A percentile compares a stretch with the other conserved stretches of the same genome.
Evolutionary conservation across 2,888 invertebrate species (phyloP).

Genomic region (Panorpa germanica): DNA sequence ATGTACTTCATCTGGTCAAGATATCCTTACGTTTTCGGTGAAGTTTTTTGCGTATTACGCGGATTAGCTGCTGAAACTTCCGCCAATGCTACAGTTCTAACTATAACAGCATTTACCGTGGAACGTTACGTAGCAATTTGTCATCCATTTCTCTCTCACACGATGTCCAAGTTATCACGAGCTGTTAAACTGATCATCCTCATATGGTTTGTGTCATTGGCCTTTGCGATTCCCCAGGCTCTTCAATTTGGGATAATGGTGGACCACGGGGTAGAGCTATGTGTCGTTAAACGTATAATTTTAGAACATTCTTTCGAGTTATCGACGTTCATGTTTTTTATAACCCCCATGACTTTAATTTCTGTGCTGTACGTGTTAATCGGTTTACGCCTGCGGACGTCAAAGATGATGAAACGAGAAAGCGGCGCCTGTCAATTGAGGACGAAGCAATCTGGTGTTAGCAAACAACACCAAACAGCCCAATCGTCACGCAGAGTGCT

Average conservation of each 20-base stretch:
- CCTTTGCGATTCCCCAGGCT: slow-evolving; percentile 58
- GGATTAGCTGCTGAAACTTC: slow-evolving; percentile 66
- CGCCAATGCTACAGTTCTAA: slow-evolving; percentile 56
- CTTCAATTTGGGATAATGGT: slow-evolving; percentile 58
- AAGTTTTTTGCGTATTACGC: slow-evolving; percentile 56
- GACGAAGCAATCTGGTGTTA: too few species aligned
- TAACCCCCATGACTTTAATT: slow-evolving; percentile 75
- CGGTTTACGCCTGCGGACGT: slow-evolving; percentile 43
- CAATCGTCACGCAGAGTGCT: slow-evolving; percentile 47
- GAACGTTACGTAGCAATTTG: slow-evolving; percentile 49
- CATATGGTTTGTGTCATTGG: slow-evolving; percentile 62
- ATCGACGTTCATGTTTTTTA: slow-evolving; percentile 58
- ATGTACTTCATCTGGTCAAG: slow-evolving; percentile 60
- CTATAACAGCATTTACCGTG: slow-evolving; percentile 69
- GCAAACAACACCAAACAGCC: too few species aligned
- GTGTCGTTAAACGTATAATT: slow-evolving; percentile 21
- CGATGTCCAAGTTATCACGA: slow-evolving; percentile 65
- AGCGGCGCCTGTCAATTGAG: slow-evolving; percentile 16
- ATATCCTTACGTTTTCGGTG: slow-evolving; percentile 61
- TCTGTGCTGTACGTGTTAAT: slow-evolving; percentile 64
- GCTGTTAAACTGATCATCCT: slow-evolving; percentile 55
- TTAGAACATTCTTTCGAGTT: slow-evolving; percentile 32
- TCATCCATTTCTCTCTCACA: slow-evolving; percentile 46
- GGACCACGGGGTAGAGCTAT: slow-evolving; percentile 18
- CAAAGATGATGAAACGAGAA: slow-evolving; percentile 25